Base-by-base conservation (phyloP, 1,140 invertebrate species). In the Chrysomallon squamiferum region DNA sequence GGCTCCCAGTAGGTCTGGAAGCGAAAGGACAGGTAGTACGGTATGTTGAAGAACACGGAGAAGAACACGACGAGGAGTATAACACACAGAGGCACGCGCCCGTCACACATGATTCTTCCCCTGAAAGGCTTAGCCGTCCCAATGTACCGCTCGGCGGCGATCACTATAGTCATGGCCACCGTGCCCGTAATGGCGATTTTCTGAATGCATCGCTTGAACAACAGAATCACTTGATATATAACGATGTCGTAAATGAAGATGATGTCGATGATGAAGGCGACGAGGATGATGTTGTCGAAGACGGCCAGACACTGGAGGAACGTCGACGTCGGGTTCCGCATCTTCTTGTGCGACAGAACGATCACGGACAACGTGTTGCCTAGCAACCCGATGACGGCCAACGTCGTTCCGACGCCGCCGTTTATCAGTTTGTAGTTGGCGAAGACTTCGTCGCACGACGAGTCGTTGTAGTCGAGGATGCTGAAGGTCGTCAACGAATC, bases 111-210 rank as follows among this genome's bases (percentile, higher is more conserved):
- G 73, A 89, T 89, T 13, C 90, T 91, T 78, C 94, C 94, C 65
- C 90, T 89, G 15, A 93, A 88, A 27, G 91, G 92, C 84, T 91
- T 89, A 72, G 91, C 91, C 18, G 92, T 91, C 41, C 90, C 91
- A 62, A 92, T 90, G 86, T 91, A 92, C 50, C 91, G 84, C 83
- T 93, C 91, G 59, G 92, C 87, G 15, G 92, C 92, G 77, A 93
- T 92, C 29, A 90, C 90, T 3, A 92, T 90, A 27, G 90, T 92
- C 29, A 90, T 90, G 81, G 89, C 98, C 57, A 96, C 94, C 20
- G 94, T 95, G 27, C 94, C 94, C 86, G 83, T 91, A 69, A 88
- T 95, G 25, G 93, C 90, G 11, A 88, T 88, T 22, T 91, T 79
- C 86, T 90, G 90, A 33, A 89, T 77, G 2, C 85, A 88, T 59